These are phyloP conservation scores for Caenorhabditis sp. DNA, from an alignment of 2,888 invertebrate species.

Conservation along the genomic window DNA sequence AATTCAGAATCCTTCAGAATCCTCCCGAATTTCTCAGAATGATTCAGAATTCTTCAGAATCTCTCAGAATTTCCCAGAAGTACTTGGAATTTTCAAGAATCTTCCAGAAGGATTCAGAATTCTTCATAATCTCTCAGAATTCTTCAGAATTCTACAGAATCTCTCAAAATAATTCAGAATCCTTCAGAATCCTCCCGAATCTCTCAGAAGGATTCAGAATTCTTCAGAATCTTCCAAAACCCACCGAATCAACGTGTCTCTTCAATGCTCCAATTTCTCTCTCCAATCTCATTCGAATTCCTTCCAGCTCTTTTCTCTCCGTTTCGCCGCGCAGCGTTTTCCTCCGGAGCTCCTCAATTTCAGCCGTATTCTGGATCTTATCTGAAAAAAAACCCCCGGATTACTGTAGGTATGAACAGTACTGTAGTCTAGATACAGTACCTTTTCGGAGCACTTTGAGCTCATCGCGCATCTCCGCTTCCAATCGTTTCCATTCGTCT, in stretches of 20 bases:
- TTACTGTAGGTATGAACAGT: too few species aligned
- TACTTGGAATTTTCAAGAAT: too few species aligned
- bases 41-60: too few species aligned
- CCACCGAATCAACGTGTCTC: constrained; percentile 53
- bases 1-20: too few species aligned
- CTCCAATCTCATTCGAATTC: constrained; percentile 46
- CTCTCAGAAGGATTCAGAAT: too few species aligned
- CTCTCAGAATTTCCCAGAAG: too few species aligned
- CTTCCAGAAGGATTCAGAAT: too few species aligned
- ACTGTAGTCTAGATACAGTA: not conserved
- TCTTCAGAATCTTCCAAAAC: not conserved
- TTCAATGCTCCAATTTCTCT: constrained; percentile 53
- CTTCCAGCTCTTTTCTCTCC: constrained; percentile 52
- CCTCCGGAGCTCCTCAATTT: constrained; percentile 51
- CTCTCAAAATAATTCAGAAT: too few species aligned
- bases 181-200: too few species aligned
- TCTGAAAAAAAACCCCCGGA: constrained; percentile 22
- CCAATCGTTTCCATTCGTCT: constrained; percentile 48
- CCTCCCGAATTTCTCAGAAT: too few species aligned
- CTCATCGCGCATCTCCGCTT: constrained; percentile 56
- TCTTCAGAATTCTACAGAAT: too few species aligned
- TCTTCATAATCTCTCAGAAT: too few species aligned
- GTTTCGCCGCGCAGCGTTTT: constrained; percentile 37
- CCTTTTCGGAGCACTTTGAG: constrained; percentile 51
- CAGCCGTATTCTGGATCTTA: constrained; percentile 50